Conservation (phyloP, 2,888 invertebrate genomes). For the Andrena bicolor region DNA sequence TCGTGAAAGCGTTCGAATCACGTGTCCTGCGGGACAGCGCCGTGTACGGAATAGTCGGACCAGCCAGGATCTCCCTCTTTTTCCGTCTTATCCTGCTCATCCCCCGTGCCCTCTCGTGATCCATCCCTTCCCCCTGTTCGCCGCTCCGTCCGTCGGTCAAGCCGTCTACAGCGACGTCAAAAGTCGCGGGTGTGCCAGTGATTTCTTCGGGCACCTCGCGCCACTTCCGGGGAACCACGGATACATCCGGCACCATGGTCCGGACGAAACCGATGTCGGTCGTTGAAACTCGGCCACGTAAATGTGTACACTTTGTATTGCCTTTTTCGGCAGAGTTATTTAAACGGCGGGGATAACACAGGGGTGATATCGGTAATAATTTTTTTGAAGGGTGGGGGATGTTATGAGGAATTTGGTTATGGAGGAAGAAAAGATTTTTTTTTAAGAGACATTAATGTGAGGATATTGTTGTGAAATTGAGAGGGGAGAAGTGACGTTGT, state of each 20-base stretch:
- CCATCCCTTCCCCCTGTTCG: conserved; percentile 36
- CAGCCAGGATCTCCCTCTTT: conserved; percentile 62
- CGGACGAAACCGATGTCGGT: neutral
- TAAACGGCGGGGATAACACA: too few relatives aligned
- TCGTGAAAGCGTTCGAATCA: conserved; percentile 59
- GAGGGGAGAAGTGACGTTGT: too few relatives aligned
- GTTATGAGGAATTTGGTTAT: too few relatives aligned
- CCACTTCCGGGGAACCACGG: neutral
- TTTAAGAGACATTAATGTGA: too few relatives aligned
- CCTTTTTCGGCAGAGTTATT: too few relatives aligned
- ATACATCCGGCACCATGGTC: neutral
- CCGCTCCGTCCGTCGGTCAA: conserved; percentile 29
- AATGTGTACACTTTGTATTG: too few relatives aligned
- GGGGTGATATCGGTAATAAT: too few relatives aligned
- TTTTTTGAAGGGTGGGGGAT: too few relatives aligned
- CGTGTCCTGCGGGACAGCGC: conserved; percentile 62
- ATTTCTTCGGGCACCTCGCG: neutral
- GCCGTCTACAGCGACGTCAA: conserved; percentile 36
- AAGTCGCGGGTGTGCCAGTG: neutral
- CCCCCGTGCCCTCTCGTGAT: conserved; percentile 29
- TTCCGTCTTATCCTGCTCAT: conserved; percentile 57
- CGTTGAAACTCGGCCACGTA: too few relatives aligned
- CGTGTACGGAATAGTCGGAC: conserved; percentile 65
- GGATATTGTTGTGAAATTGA: too few relatives aligned
- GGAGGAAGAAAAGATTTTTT: too few relatives aligned